A percentile compares a stretch with the other conserved stretches of the same genome.
phyloP scores from a whole-genome alignment of 2,113 vertebrate species.

The Tylochromis polylepis region DNA sequence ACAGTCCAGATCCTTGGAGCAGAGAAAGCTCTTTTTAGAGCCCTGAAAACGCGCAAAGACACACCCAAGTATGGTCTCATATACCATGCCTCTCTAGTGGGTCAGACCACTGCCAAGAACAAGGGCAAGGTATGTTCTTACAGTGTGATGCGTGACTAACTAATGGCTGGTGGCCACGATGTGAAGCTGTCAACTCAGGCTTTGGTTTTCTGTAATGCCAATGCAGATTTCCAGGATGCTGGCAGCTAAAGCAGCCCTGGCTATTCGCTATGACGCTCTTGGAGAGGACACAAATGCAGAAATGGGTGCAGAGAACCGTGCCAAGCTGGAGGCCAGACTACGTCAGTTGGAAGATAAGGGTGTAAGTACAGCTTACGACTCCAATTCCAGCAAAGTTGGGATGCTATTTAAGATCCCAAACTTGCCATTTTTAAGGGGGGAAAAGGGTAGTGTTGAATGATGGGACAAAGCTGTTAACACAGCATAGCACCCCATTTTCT shows the following conservation, averaged over 20 bases:
- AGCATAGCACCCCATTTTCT: background rate
- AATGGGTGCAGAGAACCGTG: slow-evolving; percentile 89
- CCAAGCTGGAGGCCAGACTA: slow-evolving; percentile 88
- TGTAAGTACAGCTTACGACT: slow-evolving; percentile 68
- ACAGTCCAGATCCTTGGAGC: slow-evolving; percentile 96
- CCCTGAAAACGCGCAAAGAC: slow-evolving; percentile 90
- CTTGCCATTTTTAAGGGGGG: background rate
- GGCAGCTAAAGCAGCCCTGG: slow-evolving; percentile 89
- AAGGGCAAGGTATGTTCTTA: slow-evolving; percentile 88
- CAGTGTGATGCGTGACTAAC: accelerated
- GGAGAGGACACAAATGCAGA: slow-evolving; percentile 90
- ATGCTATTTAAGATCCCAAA: background rate
- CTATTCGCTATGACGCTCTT: slow-evolving; percentile 93
- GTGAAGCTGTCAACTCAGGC: background rate
- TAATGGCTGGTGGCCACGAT: background rate
- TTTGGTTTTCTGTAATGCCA: background rate
- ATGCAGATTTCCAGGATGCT: slow-evolving; percentile 90
- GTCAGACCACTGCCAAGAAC: slow-evolving; percentile 90
- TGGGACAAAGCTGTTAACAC: background rate
- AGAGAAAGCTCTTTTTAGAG: slow-evolving; percentile 95
- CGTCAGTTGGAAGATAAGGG: slow-evolving; percentile 90
- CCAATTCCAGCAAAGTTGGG: background rate
- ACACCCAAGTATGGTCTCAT: slow-evolving; percentile 98
- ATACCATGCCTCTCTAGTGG: slow-evolving; percentile 95
- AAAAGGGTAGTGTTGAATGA: background rate